Evolutionary conservation across 30 jellyfish, hydroid and myxozoan genomes (phyloP), one percentile per base, ranked within the genome.

Genomic region (Hydra vulgaris): DNA sequence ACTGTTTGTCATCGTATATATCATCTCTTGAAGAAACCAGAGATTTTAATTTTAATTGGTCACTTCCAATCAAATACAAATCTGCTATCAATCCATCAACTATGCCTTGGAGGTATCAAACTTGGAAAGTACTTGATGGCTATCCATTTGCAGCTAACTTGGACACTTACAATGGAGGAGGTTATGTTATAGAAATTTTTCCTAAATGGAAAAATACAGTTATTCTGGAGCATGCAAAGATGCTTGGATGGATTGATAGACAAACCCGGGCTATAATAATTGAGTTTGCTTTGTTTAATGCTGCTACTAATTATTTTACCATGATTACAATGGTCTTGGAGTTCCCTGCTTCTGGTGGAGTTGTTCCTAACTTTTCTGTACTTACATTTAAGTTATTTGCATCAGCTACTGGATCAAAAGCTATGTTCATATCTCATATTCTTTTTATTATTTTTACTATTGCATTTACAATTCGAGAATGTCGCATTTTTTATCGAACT

Each of bases 291-390:
- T 77, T 92, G 73, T 92, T 82, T 84, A 92, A 92, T 78, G 89
- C 96, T 19, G 74, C 81, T 18, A 92, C 98, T 23, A 92, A 92
- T 77, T 89, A 92, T 56, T 92, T 92, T 78, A 79, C 87, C 72
- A 71, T 83, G 82, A 96, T 87, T 17, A 86, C 95, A 0, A 81
- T 92, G 23, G 85, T 90, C 18, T 92, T 92, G 20, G 98, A 92
- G 86, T 92, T 92, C 68, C 96, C 98, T 7, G 89, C 96, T 17
- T 82, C 95, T 21, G 98, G 98, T 61, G 98, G 98, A 71, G 71
- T 90, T 69, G 81, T 92, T 40, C 92, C 87, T 73, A 83, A 87
- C 80, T 72, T 82, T 83, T 87, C 95, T 54, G 74, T 92, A 26
- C 52, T 87, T 72, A 92, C 98, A 18, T 92, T 92, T 87, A 92